phyloP scores from a whole-genome alignment of 2,888 invertebrate species.

The Rutpela maculata region DNA sequence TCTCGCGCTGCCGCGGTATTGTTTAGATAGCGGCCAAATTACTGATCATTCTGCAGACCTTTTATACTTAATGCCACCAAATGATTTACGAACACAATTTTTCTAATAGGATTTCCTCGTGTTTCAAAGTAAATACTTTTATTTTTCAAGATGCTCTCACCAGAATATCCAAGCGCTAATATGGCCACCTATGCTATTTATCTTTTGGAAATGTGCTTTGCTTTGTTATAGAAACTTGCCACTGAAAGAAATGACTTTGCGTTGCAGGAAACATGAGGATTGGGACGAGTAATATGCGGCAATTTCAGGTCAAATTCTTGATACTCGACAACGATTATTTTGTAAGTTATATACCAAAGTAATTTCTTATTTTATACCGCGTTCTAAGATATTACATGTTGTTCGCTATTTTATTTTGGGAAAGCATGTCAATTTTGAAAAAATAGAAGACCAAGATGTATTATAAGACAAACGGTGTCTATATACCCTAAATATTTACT shows the following conservation, averaged over 20 bases:
- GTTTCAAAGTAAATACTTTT: constrained; percentile 42
- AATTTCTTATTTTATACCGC: no score
- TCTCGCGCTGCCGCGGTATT: constrained; percentile 45
- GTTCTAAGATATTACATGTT: no score
- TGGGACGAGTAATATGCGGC: not conserved
- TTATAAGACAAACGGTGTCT: no score
- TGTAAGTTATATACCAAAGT: no score
- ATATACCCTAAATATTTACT: no score
- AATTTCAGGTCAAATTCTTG: no score
- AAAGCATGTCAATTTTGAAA: no score
- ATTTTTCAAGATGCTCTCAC: constrained; percentile 35
- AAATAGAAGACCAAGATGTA: no score
- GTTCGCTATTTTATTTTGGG: no score
- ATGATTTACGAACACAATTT: constrained; percentile 54
- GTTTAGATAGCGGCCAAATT: constrained; percentile 57
- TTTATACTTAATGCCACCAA: constrained; percentile 44
- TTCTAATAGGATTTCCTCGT: constrained; percentile 47
- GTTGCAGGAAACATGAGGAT: not conserved
- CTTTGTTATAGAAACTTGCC: constrained; percentile 5
- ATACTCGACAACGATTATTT: no score
- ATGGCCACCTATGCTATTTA: constrained; percentile 30
- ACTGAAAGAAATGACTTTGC: not conserved
- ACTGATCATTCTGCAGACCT: constrained; percentile 56
- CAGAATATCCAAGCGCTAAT: constrained; percentile 29
- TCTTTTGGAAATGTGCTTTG: not conserved